Evolutionary conservation across 37 sponge, comb jelly and placozoan species (phyloP), one percentile per base, ranked within the genome.

Genomic region (Agelas oroides): DNA sequence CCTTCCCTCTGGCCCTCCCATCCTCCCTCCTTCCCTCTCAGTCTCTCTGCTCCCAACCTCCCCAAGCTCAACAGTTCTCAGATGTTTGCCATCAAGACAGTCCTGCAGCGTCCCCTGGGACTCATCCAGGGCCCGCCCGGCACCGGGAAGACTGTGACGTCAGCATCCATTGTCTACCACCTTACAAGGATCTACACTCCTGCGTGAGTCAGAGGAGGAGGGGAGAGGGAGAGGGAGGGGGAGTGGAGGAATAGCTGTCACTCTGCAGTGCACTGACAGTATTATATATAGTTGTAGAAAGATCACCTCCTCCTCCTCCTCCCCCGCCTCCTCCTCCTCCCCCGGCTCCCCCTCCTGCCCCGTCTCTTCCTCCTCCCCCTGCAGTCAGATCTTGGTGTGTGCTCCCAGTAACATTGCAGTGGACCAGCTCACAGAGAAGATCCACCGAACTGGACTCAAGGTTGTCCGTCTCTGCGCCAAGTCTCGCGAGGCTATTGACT

Each of bases 351-450:
- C n/a, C n/a, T n/a, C n/a, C n/a, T n/a, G n/a, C 13, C 20, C 65
- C 27, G 23, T 13, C 39, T 39, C 21, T 62, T 35, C 27, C 27
- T 16, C 79, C 35, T 30, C 32, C 33, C 53, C n/a, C 13, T 41
- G 5, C 71, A 95, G 95, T 21, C 93, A 95, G 73, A 86, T 98
- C 46, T 76, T 98, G 76, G 96, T 98, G 82, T 98, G 99, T 96
- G 99, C 99, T 18, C 99, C 99, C 19, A 94, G 95, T 77, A 98
- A 98, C 89, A 96, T 94, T 27, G 99, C 99, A 1, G 99, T 98
- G 46, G 99, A 98, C 73, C 99, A 98, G 78, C 88, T 98, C 56
- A 98, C 99, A 19, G 99, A 98, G 87, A 98, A 98, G 93, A 96
- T 98, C 19, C 95, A 98, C 85, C 68, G 85, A 34, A 94, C 94